Evolutionary conservation across 2,888 invertebrate genomes (phyloP).

Genomic region (Melinaea marsaeus): DNA sequence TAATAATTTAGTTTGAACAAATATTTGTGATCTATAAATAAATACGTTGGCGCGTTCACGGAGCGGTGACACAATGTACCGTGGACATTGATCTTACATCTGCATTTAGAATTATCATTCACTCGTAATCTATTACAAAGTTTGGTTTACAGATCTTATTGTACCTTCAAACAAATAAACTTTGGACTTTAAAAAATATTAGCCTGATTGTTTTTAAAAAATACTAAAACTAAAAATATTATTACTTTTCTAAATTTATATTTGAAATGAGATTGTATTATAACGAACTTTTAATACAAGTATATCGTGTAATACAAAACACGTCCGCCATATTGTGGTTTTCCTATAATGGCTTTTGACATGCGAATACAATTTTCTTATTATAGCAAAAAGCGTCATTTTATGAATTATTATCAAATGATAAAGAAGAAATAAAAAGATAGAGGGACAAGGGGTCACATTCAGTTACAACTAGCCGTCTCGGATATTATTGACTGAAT

Average conservation of each 20-base stretch:
- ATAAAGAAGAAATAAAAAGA: no score
- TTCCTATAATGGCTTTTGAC: not conserved
- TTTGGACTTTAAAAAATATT: no score
- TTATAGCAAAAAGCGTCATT: not conserved
- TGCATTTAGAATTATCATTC: constrained; percentile 20
- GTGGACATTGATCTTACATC: constrained; percentile 32
- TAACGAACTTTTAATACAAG: not conserved
- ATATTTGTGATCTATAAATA: constrained; percentile 20
- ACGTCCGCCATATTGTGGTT: constrained; percentile 1
- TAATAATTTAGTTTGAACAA: constrained; percentile 8
- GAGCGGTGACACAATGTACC: constrained; percentile 13
- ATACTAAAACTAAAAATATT: no score
- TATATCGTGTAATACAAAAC: not conserved
- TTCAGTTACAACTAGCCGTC: constrained; percentile 43
- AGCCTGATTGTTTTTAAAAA: no score
- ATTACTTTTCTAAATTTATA: no score
- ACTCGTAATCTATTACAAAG: not conserved
- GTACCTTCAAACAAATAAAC: no score
- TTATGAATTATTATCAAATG: no score
- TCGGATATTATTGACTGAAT: constrained; percentile 68
- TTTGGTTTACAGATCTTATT: not conserved
- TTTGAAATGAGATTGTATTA: no score
- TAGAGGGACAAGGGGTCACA: constrained; percentile 33
- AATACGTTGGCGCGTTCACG: constrained; percentile 14
- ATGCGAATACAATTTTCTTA: not conserved